Evolutionary conservation across 2,113 vertebrate genomes (phyloP), one percentile per base, ranked within the genome.

Genomic region (Smithornis capensis): DNA sequence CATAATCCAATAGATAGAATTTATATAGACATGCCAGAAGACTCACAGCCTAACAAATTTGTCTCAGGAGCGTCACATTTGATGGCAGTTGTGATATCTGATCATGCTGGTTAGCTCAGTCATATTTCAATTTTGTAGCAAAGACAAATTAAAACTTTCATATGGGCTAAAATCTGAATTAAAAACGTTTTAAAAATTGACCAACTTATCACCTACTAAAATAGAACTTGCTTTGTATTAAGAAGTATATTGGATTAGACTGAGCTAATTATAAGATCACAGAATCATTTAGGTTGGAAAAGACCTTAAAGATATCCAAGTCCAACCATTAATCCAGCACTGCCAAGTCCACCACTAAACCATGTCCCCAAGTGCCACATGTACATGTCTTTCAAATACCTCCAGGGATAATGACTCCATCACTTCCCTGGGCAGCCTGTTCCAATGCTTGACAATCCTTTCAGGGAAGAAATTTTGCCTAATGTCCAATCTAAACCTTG

Each of bases 71-170:
- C 44, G 59, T 81, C 83, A 89, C 23, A 53, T 73, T 86, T 95
- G 50, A 83, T 70, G 59, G 70, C 65, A 83, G 52, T 25, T 93
- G 47, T 74, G 38, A 44, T 67, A 90, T 33, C 60, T 59, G 75
- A 73, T 88, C 59, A 47, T 22, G 50, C 42, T 77, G 74, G 59
- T 55, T 90, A 76, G 45, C 56, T 83, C 55, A 50, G 38, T 88
- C 52, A 49, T 69, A 25, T 90, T 94, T 85, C 45, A 95, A 50
- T 88, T 86, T 53, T 83, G 31, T 42, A 70, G 73, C 83, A 50
- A 88, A 85, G 70, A 83, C n/a, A 92, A 92, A 88, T 82, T 22
- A 90, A 83, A n/a, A 73, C 33, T 85, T 82, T 55, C 83, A 33
- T 47, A 62, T 24, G 8, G 63, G 27, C 42, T 87, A 89, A 94